Evolutionary conservation across 2,797 vertebrate genomes (phyloP).

Genomic region (Enteromius anoplus): DNA sequence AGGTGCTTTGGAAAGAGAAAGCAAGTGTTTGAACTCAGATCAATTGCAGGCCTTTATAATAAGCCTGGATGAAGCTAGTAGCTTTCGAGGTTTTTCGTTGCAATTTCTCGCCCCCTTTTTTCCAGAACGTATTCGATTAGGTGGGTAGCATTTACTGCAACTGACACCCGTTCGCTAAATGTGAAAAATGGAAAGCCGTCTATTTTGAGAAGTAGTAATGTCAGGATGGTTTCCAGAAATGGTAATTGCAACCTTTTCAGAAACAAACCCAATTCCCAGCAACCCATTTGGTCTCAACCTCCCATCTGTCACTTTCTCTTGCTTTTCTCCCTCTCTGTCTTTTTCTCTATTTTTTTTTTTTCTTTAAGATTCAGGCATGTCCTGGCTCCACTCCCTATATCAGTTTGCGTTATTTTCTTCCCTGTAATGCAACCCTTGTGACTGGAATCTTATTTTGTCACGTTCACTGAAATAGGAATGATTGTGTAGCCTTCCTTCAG

Average conservation of each 20-base stretch:
- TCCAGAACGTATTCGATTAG: conserved; percentile 38
- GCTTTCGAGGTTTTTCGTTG: conserved; percentile 21
- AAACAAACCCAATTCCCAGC: conserved; percentile 49
- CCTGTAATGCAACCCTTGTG: conserved; percentile 56
- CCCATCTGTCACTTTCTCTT: conserved; percentile 58
- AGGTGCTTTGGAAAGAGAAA: neutral
- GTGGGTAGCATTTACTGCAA: conserved; percentile 54
- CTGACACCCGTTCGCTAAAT: conserved; percentile 61
- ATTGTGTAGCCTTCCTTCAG: conserved; percentile 33
- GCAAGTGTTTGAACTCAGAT: neutral
- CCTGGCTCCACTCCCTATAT: conserved; percentile 45
- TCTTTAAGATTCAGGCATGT: conserved; percentile 28
- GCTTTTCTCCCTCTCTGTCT: neutral
- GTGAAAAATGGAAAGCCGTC: conserved; percentile 59
- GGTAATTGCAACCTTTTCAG: conserved; percentile 71
- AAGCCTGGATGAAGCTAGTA: neutral
- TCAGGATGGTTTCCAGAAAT: conserved; percentile 59
- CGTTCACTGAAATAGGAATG: conserved; percentile 43
- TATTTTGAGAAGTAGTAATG: conserved; percentile 69
- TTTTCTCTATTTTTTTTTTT: conserved; percentile 44
- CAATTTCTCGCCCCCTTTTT: conserved; percentile 14
- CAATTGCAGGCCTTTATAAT: neutral
- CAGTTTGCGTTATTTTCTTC: conserved; percentile 49
- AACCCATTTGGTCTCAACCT: conserved; percentile 55
- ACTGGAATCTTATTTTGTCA: conserved; percentile 51